Evolutionary conservation across 1,140 invertebrate species (phyloP), one percentile per base, ranked within the genome.

Genomic region (Drosophila repleta): DNA sequence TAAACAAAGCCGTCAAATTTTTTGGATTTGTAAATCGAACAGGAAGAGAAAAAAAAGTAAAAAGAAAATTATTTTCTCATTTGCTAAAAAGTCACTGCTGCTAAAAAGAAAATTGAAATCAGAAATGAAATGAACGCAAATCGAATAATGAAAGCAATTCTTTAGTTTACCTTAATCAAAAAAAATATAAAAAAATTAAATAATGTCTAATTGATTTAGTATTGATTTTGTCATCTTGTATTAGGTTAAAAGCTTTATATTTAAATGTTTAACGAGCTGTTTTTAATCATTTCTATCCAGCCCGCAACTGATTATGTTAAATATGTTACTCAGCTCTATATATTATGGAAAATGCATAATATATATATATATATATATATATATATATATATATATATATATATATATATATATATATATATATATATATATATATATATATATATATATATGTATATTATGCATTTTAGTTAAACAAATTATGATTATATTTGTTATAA

Each of bases 231-330:
- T 82, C 70, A 78, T 56, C 77, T 83, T 76, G 82, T 87, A 87
- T 87, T 87, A 87, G 83, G 82, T 87, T 87, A 79, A 88, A 79
- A 87, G 82, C 82, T 87, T 87, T 87, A 87, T 69, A 61, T 78
- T 74, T 71, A 79, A 79, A 79, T 79, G 71, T 79, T 75, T 87
- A 80, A 66, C 48, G 60, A 70, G 68, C 67, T 49, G 62, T 65
- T 51, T 49, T 26, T 37, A 11, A 35, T 35, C 5, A 8, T 32
- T 32, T 32, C 29, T 32, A 32, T 32, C 7, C 17, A 64, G 45
- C 68, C 61, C 52, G 62, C 68, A 65, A 66, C 68, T 71, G 68
- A 72, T 72, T 67, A 72, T 67, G 69, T 72, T 72, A 72, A 49
- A 43, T 35, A 67, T 67, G 46, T 60, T 67, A 67, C 55, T 61